Evolutionary conservation across 2,113 vertebrate species (phyloP).

Genomic region (Tachycineta bicolor): DNA sequence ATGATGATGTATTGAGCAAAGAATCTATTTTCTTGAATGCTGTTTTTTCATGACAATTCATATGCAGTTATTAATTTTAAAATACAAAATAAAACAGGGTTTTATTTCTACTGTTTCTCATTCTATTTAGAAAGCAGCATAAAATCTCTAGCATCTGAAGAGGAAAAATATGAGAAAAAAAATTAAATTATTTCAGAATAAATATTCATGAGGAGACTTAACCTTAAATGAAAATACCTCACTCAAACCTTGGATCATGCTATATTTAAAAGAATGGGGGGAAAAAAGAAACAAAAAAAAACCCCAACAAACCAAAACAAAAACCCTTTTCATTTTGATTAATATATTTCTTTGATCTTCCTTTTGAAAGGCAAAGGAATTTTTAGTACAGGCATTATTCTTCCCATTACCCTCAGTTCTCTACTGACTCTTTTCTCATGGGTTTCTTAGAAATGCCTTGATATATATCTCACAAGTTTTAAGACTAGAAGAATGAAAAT

Average conservation of each 20-base stretch:
- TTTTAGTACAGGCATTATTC: background rate
- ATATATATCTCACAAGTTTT: background rate
- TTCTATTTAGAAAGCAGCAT: background rate
- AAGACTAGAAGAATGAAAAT: background rate
- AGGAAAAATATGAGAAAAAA: background rate
- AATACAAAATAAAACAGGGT: background rate
- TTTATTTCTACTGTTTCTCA: background rate
- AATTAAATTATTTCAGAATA: background rate
- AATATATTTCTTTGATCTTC: slow-evolving; percentile 38
- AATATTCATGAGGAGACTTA: background rate
- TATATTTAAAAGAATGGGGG: background rate
- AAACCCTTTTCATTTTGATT: background rate
- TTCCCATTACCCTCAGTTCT: background rate
- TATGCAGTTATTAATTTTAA: background rate
- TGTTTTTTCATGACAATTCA: background rate
- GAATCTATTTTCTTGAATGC: background rate
- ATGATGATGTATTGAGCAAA: background rate
- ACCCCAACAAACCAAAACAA: background rate
- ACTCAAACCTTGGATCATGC: background rate
- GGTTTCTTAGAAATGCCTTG: background rate
- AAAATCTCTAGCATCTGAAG: background rate
- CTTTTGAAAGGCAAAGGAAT: background rate
- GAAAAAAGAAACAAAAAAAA: background rate
- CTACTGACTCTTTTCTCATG: background rate
- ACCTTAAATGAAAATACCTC: background rate